Evolutionary conservation across 2,888 invertebrate species (phyloP), one percentile per base, ranked within the genome.

Genomic region (Drosophila nr. perissopoda): DNA sequence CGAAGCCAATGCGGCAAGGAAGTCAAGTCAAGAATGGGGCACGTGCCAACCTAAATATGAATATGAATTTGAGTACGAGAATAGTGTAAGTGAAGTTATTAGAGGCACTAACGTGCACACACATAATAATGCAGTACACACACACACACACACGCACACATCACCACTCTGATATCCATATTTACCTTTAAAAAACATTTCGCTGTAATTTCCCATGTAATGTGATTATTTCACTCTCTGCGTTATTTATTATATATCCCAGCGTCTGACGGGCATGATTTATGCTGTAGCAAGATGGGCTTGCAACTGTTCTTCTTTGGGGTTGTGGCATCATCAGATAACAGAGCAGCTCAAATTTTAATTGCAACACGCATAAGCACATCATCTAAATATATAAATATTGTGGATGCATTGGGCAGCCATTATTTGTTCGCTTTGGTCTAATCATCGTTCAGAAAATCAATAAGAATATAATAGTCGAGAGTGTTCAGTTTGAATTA

Each of bases 41-140:
- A 78, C 78, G 76, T 80, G 78, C 65, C 67, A 58, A 54, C 69
- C 72, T 34, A 27, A 49, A 49, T 45, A 21, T 45, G 42, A 77
- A 74, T 74, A 65, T 76, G 75, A 78, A 76, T 76, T 74, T 74
- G 71, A 78, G 75, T 78, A 71, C 29, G 78, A 73, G 82, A 81
- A 77, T 77, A 83, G 88, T 87, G 82, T 77, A 81, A 87, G 86
- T 82, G 77, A 85, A 87, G 85, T 85, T 87, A 85, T 85, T 87
- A 87, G 81, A 85, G 80, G 64, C 67, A 52, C 84, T 80, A 72
- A 49, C 61, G 60, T 59, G 75, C 78, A 71, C 67, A 78, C 21
- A 25, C 45, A 45, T 54, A 70, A 75, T 65, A 57, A 60, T 65
- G 60, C 61, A 72, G 38, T 36, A 73, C 61, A 67, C 56, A 40